phyloP scores from a whole-genome alignment of 2,113 vertebrate species.

The Ovibos moschatus region DNA sequence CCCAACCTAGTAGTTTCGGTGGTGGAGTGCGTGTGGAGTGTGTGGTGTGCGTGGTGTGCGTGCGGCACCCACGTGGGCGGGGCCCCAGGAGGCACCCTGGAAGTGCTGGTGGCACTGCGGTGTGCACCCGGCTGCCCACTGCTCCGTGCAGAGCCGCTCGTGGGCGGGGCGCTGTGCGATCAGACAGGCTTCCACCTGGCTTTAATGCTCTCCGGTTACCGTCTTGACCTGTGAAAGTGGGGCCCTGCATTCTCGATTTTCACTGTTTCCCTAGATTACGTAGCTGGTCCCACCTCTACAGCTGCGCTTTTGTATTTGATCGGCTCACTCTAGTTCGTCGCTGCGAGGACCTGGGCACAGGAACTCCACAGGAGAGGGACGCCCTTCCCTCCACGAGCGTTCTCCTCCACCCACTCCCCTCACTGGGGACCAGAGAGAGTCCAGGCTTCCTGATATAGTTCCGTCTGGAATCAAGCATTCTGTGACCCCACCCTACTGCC shows the following conservation, averaged over 20 bases:
- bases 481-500: background rate
- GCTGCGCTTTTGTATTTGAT: background rate
- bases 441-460: background rate
- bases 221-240: background rate
- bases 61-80: background rate
- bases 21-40: background rate
- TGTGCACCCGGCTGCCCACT: background rate
- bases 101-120: rapidly evolving
- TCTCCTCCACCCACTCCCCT: background rate
- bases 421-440: background rate
- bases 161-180: background rate
- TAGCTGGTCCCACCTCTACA: background rate
- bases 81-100: background rate
- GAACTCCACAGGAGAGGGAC: background rate
- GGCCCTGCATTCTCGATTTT: background rate
- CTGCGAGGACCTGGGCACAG: background rate
- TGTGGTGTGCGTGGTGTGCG: background rate
- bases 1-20: background rate
- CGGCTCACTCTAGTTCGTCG: rapidly evolving
- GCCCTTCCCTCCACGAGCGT: background rate
- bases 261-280: background rate
- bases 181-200: background rate
- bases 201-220: background rate
- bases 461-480: background rate
- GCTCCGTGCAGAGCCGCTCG: rapidly evolving